Conservation (phyloP, 1,140 invertebrate species). For the Orius laevigatus region DNA sequence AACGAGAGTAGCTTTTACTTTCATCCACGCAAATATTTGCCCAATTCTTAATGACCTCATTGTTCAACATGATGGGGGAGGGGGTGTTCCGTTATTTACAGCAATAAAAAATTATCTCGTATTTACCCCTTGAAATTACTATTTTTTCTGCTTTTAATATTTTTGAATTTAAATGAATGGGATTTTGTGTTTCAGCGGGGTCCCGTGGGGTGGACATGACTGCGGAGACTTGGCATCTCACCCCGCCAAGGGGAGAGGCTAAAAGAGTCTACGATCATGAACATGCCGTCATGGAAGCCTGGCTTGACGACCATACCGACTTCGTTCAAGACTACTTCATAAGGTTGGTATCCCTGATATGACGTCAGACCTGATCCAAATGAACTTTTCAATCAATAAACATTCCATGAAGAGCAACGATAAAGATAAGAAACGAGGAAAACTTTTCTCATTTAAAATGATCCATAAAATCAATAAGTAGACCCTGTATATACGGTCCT, state of each 20-base stretch:
- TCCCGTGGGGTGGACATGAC: slow-evolving; percentile 30
- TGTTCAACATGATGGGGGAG: background rate
- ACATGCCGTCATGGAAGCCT: slow-evolving; percentile 72
- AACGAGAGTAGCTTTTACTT: background rate
- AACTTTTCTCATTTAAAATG: no score
- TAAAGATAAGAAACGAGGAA: no score
- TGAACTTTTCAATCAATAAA: no score
- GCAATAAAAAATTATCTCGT: background rate
- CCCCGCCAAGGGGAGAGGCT: slow-evolving; percentile 31
- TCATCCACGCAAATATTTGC: background rate
- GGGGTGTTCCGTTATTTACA: background rate
- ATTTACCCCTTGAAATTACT: background rate
- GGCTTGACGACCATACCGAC: slow-evolving; percentile 91
- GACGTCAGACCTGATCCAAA: no score
- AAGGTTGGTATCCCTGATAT: slow-evolving; percentile 35
- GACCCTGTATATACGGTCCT: no score
- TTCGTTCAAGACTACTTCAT: slow-evolving; percentile 91
- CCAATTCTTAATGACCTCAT: background rate
- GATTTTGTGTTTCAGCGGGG: slow-evolving; percentile 26
- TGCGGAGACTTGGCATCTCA: slow-evolving; percentile 37
- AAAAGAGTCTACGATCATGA: slow-evolving; percentile 54
- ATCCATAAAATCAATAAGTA: no score
- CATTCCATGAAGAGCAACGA: no score
- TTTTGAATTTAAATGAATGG: slow-evolving; percentile 4
- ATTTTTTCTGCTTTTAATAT: background rate